Evolutionary conservation across 2,113 vertebrate species (phyloP).

Genomic region (Dicaeum eximium): DNA sequence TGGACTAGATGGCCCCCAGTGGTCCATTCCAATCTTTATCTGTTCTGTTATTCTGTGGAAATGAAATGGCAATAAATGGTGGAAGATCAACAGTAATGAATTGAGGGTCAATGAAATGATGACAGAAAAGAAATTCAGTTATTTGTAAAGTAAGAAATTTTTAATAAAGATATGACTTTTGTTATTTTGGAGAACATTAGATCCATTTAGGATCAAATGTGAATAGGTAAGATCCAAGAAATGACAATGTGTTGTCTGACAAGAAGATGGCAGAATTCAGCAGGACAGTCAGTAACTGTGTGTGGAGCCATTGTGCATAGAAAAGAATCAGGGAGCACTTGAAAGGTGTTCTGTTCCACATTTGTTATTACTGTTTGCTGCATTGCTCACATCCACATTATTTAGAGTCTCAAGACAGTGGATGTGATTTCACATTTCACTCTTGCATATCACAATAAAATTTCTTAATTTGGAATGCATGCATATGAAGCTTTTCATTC

Average conservation of each 20-base stretch:
- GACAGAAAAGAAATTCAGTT: neutral
- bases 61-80: neutral
- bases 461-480: neutral
- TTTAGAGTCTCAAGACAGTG: neutral
- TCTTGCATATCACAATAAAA: neutral
- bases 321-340: neutral
- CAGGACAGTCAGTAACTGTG: neutral
- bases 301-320: neutral
- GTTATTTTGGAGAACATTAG: neutral
- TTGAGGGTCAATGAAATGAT: neutral
- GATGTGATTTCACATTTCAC: neutral
- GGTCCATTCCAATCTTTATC: neutral
- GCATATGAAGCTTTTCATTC: neutral
- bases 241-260: neutral
- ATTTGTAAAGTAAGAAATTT: neutral
- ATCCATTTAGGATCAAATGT: neutral
- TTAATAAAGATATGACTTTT: neutral
- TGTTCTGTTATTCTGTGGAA: neutral
- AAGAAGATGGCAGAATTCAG: neutral
- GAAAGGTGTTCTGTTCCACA: neutral
- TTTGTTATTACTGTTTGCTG: neutral
- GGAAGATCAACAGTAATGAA: neutral
- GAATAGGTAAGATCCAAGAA: neutral
- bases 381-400: neutral
- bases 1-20: neutral